A percentile compares a stretch with the other conserved stretches of the same genome.
Conservation (phyloP, 2,113 vertebrate genomes). For the Ahaetulla prasina region DNA sequence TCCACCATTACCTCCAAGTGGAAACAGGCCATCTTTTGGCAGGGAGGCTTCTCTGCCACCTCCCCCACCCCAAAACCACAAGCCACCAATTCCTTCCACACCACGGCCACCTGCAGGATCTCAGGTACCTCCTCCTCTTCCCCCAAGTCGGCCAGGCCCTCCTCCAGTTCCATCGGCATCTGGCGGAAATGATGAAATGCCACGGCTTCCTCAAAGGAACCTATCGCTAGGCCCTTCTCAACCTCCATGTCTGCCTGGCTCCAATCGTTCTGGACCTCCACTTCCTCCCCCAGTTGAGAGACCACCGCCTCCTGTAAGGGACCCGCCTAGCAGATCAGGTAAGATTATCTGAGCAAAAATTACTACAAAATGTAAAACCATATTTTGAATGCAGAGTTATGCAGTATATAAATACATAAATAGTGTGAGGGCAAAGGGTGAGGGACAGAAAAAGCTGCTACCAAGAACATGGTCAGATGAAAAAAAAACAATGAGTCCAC, state of each 20-base stretch:
- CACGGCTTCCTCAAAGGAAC: conserved; percentile 85
- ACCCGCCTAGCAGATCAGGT: conserved; percentile 82
- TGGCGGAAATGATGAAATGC: conserved; percentile 74
- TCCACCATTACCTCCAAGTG: conserved; percentile 66
- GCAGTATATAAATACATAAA: background rate
- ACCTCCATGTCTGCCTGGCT: conserved; percentile 55
- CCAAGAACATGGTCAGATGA: background rate
- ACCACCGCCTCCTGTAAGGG: conserved; percentile 82
- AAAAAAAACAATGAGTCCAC: background rate
- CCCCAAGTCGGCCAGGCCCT: conserved; percentile 77
- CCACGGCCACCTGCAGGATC: conserved; percentile 56
- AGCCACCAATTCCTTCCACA: conserved; percentile 69
- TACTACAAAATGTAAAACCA: background rate
- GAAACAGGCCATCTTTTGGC: conserved; percentile 68
- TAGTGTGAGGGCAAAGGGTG: background rate
- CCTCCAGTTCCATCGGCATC: conserved; percentile 74
- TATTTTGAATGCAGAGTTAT: background rate
- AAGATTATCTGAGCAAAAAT: conserved; percentile 7
- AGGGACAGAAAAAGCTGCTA: background rate
- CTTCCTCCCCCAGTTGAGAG: conserved; percentile 86
- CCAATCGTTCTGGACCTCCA: conserved; percentile 75
- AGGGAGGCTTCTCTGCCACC: conserved; percentile 74
- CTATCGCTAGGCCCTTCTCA: conserved; percentile 73
- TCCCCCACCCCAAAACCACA: conserved; percentile 72
- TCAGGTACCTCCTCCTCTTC: conserved; percentile 68